Evolutionary conservation across 2,888 invertebrate genomes (phyloP), one percentile per base, ranked within the genome.

Genomic region (Creontiades dilutus): DNA sequence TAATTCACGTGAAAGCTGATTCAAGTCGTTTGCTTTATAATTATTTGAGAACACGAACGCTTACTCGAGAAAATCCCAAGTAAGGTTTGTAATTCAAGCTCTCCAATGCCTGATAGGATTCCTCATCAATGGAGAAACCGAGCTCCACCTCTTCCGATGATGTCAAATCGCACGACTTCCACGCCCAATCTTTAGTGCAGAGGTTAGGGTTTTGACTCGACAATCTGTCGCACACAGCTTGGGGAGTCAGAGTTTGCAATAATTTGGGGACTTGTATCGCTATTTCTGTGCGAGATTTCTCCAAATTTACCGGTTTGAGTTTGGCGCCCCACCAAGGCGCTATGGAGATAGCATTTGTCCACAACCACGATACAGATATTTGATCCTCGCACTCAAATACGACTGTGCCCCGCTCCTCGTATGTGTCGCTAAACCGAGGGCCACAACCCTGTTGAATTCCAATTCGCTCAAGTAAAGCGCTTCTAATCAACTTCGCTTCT

Each of bases 341-440:
- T 68, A 68, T 68, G 23, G 68, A 23, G 11, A 12, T 7, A 0
- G 68, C 19, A 23, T 68, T 68, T 23, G 0, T 12, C 68, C 68
- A 68, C 12, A 68, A 3, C 68, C 68, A 68, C 4, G 68, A 27
- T 5, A 68, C 68, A 7, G 68, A 23, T 5, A 68, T 1, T 13
- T 68, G 68, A 23, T 68, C 68, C 23, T 23, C 68, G 23, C 68
- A 68, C 23, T 68, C 68, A 27, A 68, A 68, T 9, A 68, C 68
- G 11, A 68, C 68, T 11, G 68, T 23, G 0, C 68, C 68, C 23
- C 9, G 68, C 0, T 68, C 68, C 9, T 68, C 68, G 27, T 68
- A 68, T 9, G 68, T 68, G 68, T 23, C 68, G 3, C 11, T 12
- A 11, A 68, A 68, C 19, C 68, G 23, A 7, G 23, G 68, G 1